Base-by-base conservation (phyloP, 1,140 invertebrate species). In the Hylyphantes graminicola region DNA sequence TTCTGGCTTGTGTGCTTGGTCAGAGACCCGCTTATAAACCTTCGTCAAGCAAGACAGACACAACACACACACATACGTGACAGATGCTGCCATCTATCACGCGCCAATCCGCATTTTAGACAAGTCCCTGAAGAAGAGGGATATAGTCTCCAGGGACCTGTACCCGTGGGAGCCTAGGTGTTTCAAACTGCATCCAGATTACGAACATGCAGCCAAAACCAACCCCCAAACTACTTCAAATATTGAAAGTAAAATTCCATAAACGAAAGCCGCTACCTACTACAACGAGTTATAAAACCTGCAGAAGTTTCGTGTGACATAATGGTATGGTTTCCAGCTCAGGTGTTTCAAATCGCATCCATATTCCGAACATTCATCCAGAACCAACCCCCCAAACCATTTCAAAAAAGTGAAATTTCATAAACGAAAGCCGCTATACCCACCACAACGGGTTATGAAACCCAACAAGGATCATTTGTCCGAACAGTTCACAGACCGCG, bases 401-500 rank as follows among this genome's bases (percentile, higher is more conserved):
- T n/a, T n/a, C 4, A 59, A n/a, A 12, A 59, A 12, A 13, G 57
- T 59, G n/a, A n/a, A 59, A 59, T 13, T 12, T 13, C 12, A 6
- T 12, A 6, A 59, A n/a, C 12, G 57, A 59, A 59, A 59, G 57
- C 57, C 12, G 57, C 35, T 35, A 35, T 5, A 1, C 35, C 1
- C 35, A 1, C 1, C 35, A 35, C 35, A 35, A 59, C 12, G n/a
- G 57, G 57, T n/a, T n/a, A 65, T 65, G n/a, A 65, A n/a, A 17
- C 2, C 57, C 63, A 12, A 4, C 10, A 9, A 65, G 19, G 12
- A 65, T 7, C 50, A 48, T 4, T 61, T 59, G 78, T 80, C 78
- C 78, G 78, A 80, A 19, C 64, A 70, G 54, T 63, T 51, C 55
- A 81, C 68, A 59, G 54, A 80, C 77, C 77, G 77, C 35, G n/a